Conservation (phyloP, 2,113 vertebrate genomes). For the Eonycteris spelaea region DNA sequence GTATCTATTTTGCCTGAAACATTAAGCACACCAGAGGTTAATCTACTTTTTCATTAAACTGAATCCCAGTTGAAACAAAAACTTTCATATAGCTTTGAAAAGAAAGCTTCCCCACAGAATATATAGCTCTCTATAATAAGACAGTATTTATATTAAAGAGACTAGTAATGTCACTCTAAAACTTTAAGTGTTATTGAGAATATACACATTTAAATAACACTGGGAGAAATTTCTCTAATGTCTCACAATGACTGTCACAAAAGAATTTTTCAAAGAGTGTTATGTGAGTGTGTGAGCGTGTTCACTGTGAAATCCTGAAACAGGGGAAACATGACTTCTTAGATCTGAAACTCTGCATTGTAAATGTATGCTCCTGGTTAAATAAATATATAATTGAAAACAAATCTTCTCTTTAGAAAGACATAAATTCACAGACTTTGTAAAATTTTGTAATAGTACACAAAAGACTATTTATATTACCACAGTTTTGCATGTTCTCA, state of each 20-base stretch:
- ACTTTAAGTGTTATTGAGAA: background rate
- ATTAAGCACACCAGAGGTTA: background rate
- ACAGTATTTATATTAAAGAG: background rate
- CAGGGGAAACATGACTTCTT: background rate
- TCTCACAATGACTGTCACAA: background rate
- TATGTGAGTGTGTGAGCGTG: background rate
- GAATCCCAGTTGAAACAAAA: slow-evolving; percentile 35
- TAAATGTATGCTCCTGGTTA: background rate
- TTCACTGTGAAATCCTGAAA: background rate
- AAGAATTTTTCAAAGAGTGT: background rate
- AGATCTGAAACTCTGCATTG: background rate
- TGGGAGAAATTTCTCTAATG: background rate
- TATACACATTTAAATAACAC: background rate
- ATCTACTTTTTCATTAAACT: slow-evolving; percentile 54
- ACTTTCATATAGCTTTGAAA: slow-evolving; percentile 14
- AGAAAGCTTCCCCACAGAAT: background rate
- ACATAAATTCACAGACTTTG: background rate
- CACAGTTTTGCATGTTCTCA: background rate
- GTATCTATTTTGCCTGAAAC: slow-evolving; percentile 48
- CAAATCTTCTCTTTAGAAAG: background rate
- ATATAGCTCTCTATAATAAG: rapidly evolving
- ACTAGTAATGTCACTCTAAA: background rate
- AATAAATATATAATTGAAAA: background rate
- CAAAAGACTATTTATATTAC: background rate
- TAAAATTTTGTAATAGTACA: background rate